Evolutionary conservation across 1,140 invertebrate genomes (phyloP).

Genomic region (Delia radicum): DNA sequence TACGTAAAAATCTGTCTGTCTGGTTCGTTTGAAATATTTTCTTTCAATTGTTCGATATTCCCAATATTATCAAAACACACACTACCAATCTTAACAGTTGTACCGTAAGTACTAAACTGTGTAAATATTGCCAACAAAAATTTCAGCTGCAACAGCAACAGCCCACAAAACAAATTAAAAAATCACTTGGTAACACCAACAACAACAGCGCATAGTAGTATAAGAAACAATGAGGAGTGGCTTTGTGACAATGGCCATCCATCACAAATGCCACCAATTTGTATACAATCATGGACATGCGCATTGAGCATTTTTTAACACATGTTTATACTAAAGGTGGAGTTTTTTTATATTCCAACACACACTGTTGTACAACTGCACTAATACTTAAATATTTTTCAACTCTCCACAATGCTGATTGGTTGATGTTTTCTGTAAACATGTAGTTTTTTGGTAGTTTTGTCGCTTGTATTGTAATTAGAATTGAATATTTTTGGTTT

Average conservation of each 20-base stretch:
- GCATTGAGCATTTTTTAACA: neutral
- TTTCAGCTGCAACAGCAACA: neutral
- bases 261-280: neutral
- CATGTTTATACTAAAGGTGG: neutral
- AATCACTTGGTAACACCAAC: neutral
- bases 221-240: constrained; percentile 3
- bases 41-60: too few relatives aligned
- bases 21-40: too few relatives aligned
- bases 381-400: neutral
- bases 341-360: neutral
- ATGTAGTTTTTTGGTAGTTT: constrained; percentile 4
- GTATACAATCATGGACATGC: neutral
- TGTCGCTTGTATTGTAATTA: neutral
- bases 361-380: neutral
- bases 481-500: neutral
- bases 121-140: neutral
- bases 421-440: neutral
- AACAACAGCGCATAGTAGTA: neutral
- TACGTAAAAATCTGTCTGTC: too few relatives aligned
- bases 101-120: constrained; percentile 47
- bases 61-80: too few relatives aligned
- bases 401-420: constrained; percentile 9
- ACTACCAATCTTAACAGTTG: constrained; percentile 36
- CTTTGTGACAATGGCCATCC: constrained; percentile 5
- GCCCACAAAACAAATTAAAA: neutral